phyloP scores from a whole-genome alignment of 2,113 vertebrate genomes.

The Nettapus auritus region DNA sequence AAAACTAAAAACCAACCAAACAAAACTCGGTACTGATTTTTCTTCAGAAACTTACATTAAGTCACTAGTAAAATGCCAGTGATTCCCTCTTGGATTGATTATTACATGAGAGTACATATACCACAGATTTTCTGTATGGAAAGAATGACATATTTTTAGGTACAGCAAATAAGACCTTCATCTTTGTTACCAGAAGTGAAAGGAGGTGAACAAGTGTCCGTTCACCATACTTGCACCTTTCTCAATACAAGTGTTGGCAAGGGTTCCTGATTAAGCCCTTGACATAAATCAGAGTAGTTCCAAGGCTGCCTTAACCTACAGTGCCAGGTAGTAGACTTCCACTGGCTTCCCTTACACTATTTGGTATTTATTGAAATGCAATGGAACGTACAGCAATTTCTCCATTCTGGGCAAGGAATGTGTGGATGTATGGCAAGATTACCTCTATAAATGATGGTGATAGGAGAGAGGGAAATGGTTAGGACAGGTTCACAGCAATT shows the following conservation, averaged over 20 bases:
- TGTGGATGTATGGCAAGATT: not conserved
- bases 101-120: not conserved
- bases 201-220: not conserved
- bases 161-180: conserved; percentile 17
- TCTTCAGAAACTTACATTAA: conserved; percentile 36
- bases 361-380: not conserved
- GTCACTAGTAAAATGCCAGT: conserved; percentile 36
- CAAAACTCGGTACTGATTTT: conserved; percentile 3
- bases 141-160: conserved; percentile 6
- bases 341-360: not conserved
- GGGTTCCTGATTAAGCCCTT: not conserved
- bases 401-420: not conserved
- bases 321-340: not conserved
- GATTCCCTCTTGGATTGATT: conserved; percentile 39
- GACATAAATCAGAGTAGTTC: not conserved
- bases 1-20: conserved; percentile 23
- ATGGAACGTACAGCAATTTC: not conserved
- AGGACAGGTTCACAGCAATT: not conserved
- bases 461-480: not conserved
- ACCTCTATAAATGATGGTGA: not conserved
- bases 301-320: not conserved
- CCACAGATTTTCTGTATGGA: conserved; percentile 19
- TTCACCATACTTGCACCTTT: not conserved
- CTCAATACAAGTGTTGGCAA: not conserved
- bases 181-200: conserved; percentile 25